Base-by-base conservation (phyloP, 2,888 invertebrate genomes). In the Zygothrica quintamaculata region DNA sequence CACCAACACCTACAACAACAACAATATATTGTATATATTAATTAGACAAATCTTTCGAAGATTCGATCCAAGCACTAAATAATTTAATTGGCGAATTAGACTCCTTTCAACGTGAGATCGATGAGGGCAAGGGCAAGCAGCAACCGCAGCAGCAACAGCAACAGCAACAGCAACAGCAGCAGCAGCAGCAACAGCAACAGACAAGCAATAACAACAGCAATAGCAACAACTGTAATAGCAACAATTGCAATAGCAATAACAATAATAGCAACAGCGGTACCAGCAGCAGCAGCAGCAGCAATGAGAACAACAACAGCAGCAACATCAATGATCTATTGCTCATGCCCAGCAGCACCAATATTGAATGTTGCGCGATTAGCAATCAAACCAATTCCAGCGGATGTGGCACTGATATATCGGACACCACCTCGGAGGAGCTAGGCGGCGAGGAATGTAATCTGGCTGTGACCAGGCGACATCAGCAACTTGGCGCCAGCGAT, bases 71-170 rank as follows among this genome's bases (percentile, higher is more conserved):
- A 89, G 91, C 91, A 84, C 74, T 91, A 82, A 91, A 91, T 84
- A 91, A 91, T 90, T 89, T 91, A 87, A 91, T 91, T 90, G 91
- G 91, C 89, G 91, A 91, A 90, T 84, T 91, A 87, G 91, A 91
- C 89, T 89, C 91, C 65, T 91, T 91, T 75, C 91, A 91, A 91
- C 90, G 90, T 65, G 91, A 91, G 77, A 91, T 91, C 72, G 91
- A 91, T 86, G 87, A 88, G 68, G 87, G 88, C 78, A 90, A 90
- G 75, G 65, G 81, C 74, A 67, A 80, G 61, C 66, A 82, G 71
- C 80, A 81, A 43, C n/a, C n/a, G n/a, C n/a, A 68, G 26, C 58
- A 65, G 9, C 65, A 75, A 8, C 53, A 65, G 11, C 62, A 68
- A 39, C 74, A 76, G 13, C 76, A 65, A 1, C 58, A 78, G 12